Evolutionary conservation across 2,113 vertebrate species (phyloP), one percentile per base, ranked within the genome.

Genomic region (Seriola quinqueradiata): DNA sequence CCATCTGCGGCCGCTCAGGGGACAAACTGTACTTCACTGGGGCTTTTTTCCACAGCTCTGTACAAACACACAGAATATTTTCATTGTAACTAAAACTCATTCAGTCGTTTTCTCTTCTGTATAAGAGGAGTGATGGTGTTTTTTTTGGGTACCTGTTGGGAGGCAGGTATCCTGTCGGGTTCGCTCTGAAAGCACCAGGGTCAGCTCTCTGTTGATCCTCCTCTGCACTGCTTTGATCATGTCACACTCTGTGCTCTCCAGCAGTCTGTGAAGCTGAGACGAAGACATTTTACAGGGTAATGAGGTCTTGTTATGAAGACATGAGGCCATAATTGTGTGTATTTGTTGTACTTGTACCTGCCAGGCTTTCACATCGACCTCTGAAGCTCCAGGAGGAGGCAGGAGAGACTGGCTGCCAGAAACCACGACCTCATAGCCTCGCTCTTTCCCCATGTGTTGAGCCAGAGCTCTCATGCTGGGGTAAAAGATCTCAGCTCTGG

Each of bases 41-140:
- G 48, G 68, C 75, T 42, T 88, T 90, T 85, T 94, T 97, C 95
- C 95, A 96, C 73, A 96, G 91, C 19, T 96, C 95, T 96, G 61
- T 46, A 16, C 64, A 72, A 34, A 82, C 44, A 71, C 46, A 70
- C 1, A 70, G 0, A 54, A 61, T 40, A 12, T 54, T 42, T 25
- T 14, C 7, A 54, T 11, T 11, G 6, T 50, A 8, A 75, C 40
- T 42, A 8, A 28, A 28, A 28, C 28, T 14, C 7, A 2, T 12
- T 4, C 42, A 38, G 3, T 17, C 19, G 2, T 13, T 64, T 23
- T 17, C 9, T 58, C 12, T 4, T 58, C 8, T 0, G 17, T 23
- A 50, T 55, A 23, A 52, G n/a, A 55, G 34, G 34, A 6, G 34
- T 6, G 34, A 6, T 66, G 42, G 16, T 6, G 46, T 52, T 28